Base-by-base conservation (phyloP, 2,797 vertebrate genomes). In the Enoplosus armatus region DNA sequence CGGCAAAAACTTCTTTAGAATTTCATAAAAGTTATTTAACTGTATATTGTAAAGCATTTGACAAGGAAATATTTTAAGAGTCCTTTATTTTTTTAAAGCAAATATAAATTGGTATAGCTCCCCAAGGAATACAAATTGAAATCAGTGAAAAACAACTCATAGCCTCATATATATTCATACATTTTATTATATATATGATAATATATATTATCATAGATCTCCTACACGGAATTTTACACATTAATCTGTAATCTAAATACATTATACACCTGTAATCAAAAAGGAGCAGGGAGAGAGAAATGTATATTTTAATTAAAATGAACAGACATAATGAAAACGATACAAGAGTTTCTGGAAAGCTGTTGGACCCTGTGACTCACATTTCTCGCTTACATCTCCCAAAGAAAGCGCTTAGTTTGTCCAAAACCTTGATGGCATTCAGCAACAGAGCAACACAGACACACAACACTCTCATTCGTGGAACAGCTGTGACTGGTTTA, bases 1-100 rank as follows among this genome's bases (percentile, higher is more conserved):
- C 56, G 37, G 74, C 55, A 35, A 35, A 82, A 83, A 80, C 55
- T 51, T 70, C 8, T 85, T 79, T 75, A 50, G 39, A 66, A 67
- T 84, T 86, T 68, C n/a, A 65, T 41, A 69, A 75, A 83, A 73
- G 35, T 29, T 59, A 0, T 51, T 29, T 12, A 45, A 20, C n/a
- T 27, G 6, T 37, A 33, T 67, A 59, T 64, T 81, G 14, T 56
- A 55, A 65, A 61, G 60, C 33, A 67, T 80, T 74, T 72, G 45
- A 82, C 12, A 35, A 82, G 29, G 45, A 37, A n/a, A n/a, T 45
- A 41, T 74, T 73, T 71, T 79, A 43, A 35, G 29, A 43, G 14
- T 39, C 1, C 31, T 64, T 72, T 66, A 66, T 64, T 79, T 43
- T 37, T 37, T 11, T 11, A 37, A 37, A 37, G 33, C n/a, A n/a